phyloP scores from a whole-genome alignment of 2,113 vertebrate genomes.

The Rousettus leschenaultii region DNA sequence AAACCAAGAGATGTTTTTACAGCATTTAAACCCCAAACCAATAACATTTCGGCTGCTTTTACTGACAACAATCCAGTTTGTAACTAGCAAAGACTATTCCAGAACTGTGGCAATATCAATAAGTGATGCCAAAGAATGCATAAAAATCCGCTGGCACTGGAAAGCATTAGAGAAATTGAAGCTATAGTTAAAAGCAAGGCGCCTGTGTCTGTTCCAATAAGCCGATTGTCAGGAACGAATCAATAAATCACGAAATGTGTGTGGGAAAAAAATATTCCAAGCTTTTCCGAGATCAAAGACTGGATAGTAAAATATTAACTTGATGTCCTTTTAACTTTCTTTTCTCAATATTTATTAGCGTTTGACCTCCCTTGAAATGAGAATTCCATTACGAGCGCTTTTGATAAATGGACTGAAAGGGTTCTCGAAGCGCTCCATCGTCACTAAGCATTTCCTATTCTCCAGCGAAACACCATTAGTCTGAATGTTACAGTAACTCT shows the following conservation, averaged over 20 bases:
- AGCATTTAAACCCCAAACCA: constrained; percentile 20
- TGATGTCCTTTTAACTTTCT: constrained; percentile 66
- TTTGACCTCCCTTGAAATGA: constrained; percentile 67
- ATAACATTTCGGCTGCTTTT: constrained; percentile 34
- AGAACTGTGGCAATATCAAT: neutral
- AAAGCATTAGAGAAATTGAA: constrained; percentile 63
- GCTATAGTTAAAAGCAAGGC: constrained; percentile 38
- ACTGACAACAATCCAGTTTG: constrained; percentile 45
- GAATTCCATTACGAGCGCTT: constrained; percentile 58
- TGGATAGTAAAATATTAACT: constrained; percentile 71
- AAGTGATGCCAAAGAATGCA: constrained; percentile 54
- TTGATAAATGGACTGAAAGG: constrained; percentile 63
- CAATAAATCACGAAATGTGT: constrained; percentile 67
- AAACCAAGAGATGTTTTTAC: constrained; percentile 19
- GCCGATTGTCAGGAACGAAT: constrained; percentile 57
- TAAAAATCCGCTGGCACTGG: constrained; percentile 49
- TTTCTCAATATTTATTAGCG: constrained; percentile 67
- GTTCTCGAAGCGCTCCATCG: constrained; percentile 28
- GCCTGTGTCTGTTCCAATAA: constrained; percentile 69
- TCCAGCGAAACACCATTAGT: constrained; percentile 16
- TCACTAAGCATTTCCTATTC: constrained; percentile 42
- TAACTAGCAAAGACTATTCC: constrained; percentile 44
- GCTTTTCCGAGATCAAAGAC: constrained; percentile 70
- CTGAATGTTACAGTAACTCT: constrained; percentile 35
- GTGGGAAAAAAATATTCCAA: constrained; percentile 56